Base-by-base conservation (phyloP, 2,797 vertebrate genomes). In the Pampus argenteus region DNA sequence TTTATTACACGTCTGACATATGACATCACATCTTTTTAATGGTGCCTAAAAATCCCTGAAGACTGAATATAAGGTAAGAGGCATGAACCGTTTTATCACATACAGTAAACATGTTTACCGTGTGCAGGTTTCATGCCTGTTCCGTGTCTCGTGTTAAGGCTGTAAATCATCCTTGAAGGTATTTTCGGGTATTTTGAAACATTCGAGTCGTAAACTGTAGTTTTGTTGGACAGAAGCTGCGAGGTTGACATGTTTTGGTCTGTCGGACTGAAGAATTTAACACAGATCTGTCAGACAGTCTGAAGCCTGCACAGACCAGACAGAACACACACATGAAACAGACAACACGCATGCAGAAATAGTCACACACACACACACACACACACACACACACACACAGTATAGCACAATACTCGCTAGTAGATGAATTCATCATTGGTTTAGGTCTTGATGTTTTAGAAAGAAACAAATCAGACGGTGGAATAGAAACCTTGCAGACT, bases 401-500 rank as follows among this genome's bases (percentile, higher is more conserved):
- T n/a, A n/a, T n/a, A n/a, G n/a, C n/a, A n/a, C n/a, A n/a, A n/a
- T n/a, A n/a, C n/a, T n/a, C n/a, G n/a, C n/a, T n/a, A n/a, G n/a
- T n/a, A n/a, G n/a, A n/a, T n/a, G n/a, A n/a, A n/a, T n/a, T n/a
- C n/a, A n/a, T n/a, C n/a, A n/a, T n/a, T n/a, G n/a, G n/a, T n/a
- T n/a, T n/a, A n/a, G n/a, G n/a, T n/a, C n/a, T n/a, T n/a, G n/a
- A 13, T 0, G 0, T 10, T 22, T 49, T 4, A 71, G 31, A 57
- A 74, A 73, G 13, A 7, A 76, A 50, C 0, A 65, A 14, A 62
- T 2, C 0, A 11, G 48, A 74, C 77, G 42, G 50, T 7, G 3
- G 76, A 71, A 77, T 96, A 95, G 92, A 96, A 96, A 96, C 94
- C 96, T 96, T 96, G 96, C 96, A 96, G 95, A 96, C 95, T 95